Evolutionary conservation across 2,888 invertebrate genomes (phyloP).

Genomic region (Lepidochitona cinerea): DNA sequence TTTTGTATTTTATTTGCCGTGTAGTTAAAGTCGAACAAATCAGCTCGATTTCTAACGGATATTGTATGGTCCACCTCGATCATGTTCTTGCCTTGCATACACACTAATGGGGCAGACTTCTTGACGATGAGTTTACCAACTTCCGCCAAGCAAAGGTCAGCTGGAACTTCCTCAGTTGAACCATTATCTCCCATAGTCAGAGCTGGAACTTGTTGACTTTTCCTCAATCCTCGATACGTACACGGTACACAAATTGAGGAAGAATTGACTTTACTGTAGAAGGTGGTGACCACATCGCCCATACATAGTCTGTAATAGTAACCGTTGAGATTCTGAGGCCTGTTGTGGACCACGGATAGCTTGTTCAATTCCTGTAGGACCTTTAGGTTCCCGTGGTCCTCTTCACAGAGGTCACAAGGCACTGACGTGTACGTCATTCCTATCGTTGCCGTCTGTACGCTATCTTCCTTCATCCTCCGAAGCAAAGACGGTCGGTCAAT

Average conservation of each 20-base stretch:
- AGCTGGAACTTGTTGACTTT: constrained; percentile 43
- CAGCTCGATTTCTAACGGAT: constrained; percentile 48
- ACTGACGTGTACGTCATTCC: constrained; percentile 60
- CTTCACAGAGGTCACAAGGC: constrained; percentile 54
- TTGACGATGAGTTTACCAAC: constrained; percentile 60
- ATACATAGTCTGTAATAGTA: constrained; percentile 51
- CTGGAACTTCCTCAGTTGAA: constrained; percentile 40
- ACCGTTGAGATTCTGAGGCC: constrained; percentile 41
- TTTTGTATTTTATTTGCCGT: constrained; percentile 49
- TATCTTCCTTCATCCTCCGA: constrained; percentile 50
- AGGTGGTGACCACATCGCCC: constrained; percentile 57
- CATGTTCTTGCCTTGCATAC: constrained; percentile 61
- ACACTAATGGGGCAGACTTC: constrained; percentile 52
- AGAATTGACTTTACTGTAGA: constrained; percentile 58
- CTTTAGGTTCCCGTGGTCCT: constrained; percentile 58
- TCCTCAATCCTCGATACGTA: constrained; percentile 52
- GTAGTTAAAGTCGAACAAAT: constrained; percentile 50
- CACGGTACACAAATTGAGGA: constrained; percentile 63
- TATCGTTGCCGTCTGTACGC: constrained; percentile 53
- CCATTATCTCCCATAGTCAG: constrained; percentile 40
- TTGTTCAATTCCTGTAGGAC: constrained; percentile 60
- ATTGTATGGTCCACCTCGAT: constrained; percentile 62
- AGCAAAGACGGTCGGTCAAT: constrained; percentile 31
- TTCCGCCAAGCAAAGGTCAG: constrained; percentile 30
- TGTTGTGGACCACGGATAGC: constrained; percentile 48